Evolutionary conservation across 2,888 invertebrate species (phyloP).

Genomic region (Cephalotes varians): DNA sequence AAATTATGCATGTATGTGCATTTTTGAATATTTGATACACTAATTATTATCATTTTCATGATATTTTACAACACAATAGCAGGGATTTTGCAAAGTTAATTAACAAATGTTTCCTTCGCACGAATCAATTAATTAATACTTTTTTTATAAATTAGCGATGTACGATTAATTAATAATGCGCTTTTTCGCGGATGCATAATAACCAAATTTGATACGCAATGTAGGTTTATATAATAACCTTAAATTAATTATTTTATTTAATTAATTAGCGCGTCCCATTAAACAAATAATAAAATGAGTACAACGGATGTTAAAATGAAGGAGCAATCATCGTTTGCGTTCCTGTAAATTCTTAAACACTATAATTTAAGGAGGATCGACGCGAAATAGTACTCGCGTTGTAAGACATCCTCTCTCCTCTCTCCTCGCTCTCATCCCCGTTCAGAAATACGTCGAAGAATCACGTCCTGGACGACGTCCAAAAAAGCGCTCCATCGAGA

Average conservation of each 20-base stretch:
- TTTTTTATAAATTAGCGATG: not conserved
- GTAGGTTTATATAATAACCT: not conserved
- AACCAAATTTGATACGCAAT: not conserved
- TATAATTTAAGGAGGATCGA: not conserved
- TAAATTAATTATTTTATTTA: conserved; percentile 37
- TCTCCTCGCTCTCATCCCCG: not conserved
- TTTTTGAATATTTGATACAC: not conserved
- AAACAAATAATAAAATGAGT: not conserved
- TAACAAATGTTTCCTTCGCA: not conserved
- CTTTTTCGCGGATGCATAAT: not conserved
- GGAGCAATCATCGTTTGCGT: not conserved
- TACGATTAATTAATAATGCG: conserved; percentile 18
- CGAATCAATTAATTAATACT: not conserved
- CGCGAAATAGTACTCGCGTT: not conserved
- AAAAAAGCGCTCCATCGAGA: conserved; percentile 61
- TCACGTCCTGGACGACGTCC: conserved; percentile 55
- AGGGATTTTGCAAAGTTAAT: conserved; percentile 8
- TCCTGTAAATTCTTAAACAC: not conserved
- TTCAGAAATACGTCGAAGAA: not conserved
- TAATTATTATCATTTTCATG: not conserved
- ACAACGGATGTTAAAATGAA: not conserved
- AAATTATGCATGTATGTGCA: not conserved
- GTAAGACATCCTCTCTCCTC: not conserved
- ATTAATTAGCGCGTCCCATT: conserved; percentile 12
- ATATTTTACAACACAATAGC: not conserved